These are phyloP conservation scores for Callinectes sapidus DNA, from an alignment of 2,888 invertebrate species.

Conservation along the genomic window DNA sequence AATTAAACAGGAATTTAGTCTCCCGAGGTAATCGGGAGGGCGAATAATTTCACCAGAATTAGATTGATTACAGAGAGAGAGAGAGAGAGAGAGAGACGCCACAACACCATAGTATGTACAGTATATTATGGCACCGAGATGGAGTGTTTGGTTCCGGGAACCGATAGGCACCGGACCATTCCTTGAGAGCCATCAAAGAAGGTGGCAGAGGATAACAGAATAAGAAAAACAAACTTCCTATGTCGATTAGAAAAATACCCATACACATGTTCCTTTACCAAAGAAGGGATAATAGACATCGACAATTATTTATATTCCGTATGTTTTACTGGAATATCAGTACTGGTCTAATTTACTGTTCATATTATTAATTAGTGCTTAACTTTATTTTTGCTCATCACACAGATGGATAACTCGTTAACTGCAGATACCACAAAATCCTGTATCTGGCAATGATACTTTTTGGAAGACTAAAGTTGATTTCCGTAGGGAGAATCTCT, in stretches of 20 bases:
- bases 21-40: neutral
- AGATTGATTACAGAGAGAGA: too few relatives aligned
- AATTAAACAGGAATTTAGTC: neutral
- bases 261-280: neutral
- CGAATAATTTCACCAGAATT: neutral
- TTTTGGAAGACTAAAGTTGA: neutral
- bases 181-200: too few relatives aligned
- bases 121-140: too few relatives aligned
- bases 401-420: neutral
- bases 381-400: neutral
- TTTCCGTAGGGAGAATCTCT: neutral
- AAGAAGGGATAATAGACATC: neutral
- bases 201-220: too few relatives aligned
- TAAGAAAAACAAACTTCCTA: neutral
- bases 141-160: too few relatives aligned
- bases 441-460: neutral
- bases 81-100: too few relatives aligned
- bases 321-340: neutral
- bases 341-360: neutral
- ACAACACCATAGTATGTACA: too few relatives aligned
- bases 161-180: too few relatives aligned
- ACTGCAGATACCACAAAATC: neutral
- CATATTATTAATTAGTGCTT: neutral
- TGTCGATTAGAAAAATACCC: neutral
- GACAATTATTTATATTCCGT: neutral